Evolutionary conservation across 2,888 invertebrate genomes (phyloP), one percentile per base, ranked within the genome.

Genomic region (Diaperis boleti): DNA sequence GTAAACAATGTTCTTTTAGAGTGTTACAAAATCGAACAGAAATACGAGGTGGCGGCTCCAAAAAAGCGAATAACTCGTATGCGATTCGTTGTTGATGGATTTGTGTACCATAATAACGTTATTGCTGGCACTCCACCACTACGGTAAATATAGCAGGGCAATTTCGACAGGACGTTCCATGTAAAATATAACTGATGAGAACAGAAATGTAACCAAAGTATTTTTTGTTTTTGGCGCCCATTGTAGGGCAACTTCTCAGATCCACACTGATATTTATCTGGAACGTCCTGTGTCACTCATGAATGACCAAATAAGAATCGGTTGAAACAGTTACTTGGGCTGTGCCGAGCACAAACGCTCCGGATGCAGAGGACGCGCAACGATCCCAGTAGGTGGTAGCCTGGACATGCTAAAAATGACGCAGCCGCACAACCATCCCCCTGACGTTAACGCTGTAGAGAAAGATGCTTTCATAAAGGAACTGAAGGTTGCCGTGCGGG

Each of bases 81-180:
- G 70, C 69, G 74, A 65, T 76, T 74, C 62, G 71, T 78, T 44
- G 67, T 69, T 60, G 71, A 76, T 63, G 78, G 78, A 67, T 78
- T 76, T 70, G 74, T 77, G 26, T 78, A 78, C 70, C 76, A 78
- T 65, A 75, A 71, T 65, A 78, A 78, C 67, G 71, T 76, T 35
- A 69, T 77, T 50, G 69, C 75, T 45, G 77, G 77, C 50, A 65
- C 69, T 35, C 76, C 78, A 39, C 76, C 77, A 20, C 67, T 76
- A 71, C 75, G 77, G 78, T 78, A 77, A 76, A 69, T 76, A 69
- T 57, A 10, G 1, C 26, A 15, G 7, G n/a, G 1, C 26, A 15
- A n/a, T 15, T 14, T 17, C 10, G n/a, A 42, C n/a, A 11, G 6
- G 17, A 13, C 17, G n/a, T 41, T 6, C 18, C 14, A 54, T 17